Percentiles rank a stretch among this genome's conserved stretches.
phyloP scores from a whole-genome alignment of 2,797 vertebrate genomes.

The Cebuella pygmaea region DNA sequence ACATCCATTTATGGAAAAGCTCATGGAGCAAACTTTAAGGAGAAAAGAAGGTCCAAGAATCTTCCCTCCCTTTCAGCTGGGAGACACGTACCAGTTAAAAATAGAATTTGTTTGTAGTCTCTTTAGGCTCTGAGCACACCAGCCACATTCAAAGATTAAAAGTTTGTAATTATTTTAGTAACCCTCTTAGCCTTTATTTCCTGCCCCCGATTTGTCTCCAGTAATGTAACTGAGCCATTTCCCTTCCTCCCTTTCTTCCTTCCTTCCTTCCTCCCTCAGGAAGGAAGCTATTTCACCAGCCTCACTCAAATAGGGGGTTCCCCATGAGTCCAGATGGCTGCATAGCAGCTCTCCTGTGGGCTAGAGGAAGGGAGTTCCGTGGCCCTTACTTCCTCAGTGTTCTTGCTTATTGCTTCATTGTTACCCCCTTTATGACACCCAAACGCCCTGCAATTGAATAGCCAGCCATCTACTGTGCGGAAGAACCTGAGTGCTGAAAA shows the following conservation, averaged over 20 bases:
- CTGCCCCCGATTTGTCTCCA: not conserved
- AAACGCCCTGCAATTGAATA: not conserved
- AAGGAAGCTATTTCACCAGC: not conserved
- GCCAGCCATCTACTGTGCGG: too few species aligned
- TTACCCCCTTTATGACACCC: not conserved
- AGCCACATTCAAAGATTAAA: not conserved
- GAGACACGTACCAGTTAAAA: not conserved
- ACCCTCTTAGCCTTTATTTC: not conserved
- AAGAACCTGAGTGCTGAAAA: not conserved
- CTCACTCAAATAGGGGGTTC: not conserved
- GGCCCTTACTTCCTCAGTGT: too few species aligned
- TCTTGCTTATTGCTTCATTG: not conserved
- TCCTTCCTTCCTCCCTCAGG: not conserved
- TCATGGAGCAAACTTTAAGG: not conserved
- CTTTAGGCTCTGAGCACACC: not conserved
- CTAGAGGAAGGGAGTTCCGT: not conserved
- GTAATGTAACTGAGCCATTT: not conserved
- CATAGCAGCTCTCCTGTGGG: not conserved
- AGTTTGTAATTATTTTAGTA: not conserved
- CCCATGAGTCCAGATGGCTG: not conserved
- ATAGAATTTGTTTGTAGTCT: not conserved
- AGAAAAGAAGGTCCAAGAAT: not conserved
- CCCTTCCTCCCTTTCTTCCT: not conserved
- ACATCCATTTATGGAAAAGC: not conserved
- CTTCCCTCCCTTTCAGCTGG: not conserved